phyloP scores from a whole-genome alignment of 2,888 invertebrate genomes.

The Eueremaeus valkanovi region DNA sequence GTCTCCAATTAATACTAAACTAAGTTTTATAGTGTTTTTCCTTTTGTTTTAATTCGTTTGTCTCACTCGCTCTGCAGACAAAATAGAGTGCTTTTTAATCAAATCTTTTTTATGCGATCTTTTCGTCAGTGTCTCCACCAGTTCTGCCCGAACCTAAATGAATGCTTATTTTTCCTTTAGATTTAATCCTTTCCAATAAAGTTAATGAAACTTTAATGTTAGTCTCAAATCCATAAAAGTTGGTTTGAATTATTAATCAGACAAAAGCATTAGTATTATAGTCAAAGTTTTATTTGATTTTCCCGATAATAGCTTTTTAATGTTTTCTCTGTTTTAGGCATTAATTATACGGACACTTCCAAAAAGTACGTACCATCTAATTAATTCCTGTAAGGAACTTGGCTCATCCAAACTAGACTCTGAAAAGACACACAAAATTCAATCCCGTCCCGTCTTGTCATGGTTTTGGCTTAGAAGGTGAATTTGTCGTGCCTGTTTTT shows the following conservation, averaged over 20 bases:
- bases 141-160: neutral
- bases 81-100: conserved; percentile 7
- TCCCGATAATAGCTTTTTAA: conserved; percentile 27
- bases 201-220: conserved; percentile 17
- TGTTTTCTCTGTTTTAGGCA: conserved; percentile 24
- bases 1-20: neutral
- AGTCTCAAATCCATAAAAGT: conserved; percentile 15
- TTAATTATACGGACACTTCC: conserved; percentile 2
- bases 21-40: neutral
- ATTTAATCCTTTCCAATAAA: conserved; percentile 20
- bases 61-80: neutral
- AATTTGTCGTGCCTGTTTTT: no score
- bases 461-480: no score
- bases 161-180: neutral
- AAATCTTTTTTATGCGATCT: neutral
- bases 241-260: conserved; percentile 28
- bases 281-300: neutral
- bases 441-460: no score
- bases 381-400: no score
- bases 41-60: neutral
- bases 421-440: no score
- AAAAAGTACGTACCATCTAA: no score
- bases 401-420: no score
- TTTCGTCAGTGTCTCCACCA: neutral
- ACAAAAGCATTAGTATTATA: neutral